phyloP scores from a whole-genome alignment of 2,888 invertebrate genomes.

The Aphodius granarius region DNA sequence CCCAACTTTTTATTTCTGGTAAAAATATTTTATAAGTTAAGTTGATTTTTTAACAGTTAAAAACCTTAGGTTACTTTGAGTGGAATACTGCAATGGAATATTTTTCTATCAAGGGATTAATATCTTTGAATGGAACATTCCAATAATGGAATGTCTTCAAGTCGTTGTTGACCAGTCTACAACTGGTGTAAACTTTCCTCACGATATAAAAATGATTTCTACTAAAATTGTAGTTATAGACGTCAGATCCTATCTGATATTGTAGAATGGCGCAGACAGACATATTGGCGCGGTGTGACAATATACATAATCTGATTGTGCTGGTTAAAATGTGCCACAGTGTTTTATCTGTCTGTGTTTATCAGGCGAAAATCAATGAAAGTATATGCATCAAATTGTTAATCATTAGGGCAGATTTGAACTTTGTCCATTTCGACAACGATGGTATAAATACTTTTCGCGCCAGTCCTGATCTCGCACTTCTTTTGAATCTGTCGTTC shows the following conservation, averaged over 20 bases:
- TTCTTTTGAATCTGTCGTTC: neutral
- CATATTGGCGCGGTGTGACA: neutral
- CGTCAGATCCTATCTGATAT: neutral
- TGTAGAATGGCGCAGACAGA: neutral
- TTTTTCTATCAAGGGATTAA: no score
- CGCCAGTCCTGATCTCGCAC: neutral
- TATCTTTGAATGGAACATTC: no score
- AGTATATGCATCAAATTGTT: neutral
- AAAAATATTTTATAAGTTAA: no score
- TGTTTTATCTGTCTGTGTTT: neutral
- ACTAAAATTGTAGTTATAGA: neutral
- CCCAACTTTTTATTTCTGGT: no score
- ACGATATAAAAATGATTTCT: no score
- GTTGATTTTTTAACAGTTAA: no score
- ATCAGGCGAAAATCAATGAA: neutral
- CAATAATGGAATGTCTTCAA: no score
- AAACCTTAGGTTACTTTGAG: no score
- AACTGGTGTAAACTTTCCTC: no score
- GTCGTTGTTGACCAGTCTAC: no score
- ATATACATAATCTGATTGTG: neutral
- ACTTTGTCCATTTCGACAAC: neutral
- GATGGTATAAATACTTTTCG: neutral
- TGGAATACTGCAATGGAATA: no score
- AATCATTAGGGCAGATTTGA: neutral
- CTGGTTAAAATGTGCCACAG: neutral